phyloP scores from a whole-genome alignment of 2,797 vertebrate species.

The Potorous gilbertii region DNA sequence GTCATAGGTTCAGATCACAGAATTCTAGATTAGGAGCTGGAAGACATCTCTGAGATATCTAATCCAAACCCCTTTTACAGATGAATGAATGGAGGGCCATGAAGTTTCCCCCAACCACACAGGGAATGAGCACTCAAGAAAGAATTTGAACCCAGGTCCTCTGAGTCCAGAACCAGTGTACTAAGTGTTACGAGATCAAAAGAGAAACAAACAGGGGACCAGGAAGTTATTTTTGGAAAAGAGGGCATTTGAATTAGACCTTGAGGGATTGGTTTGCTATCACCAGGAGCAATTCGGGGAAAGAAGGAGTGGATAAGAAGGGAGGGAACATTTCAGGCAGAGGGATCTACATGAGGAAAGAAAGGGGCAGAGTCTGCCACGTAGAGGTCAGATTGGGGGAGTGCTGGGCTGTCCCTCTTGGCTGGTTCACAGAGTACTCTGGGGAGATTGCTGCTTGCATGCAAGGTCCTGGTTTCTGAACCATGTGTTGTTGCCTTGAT shows the following conservation, averaged over 20 bases:
- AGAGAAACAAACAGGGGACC: not conserved
- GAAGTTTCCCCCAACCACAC: not conserved
- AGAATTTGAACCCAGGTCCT: not conserved
- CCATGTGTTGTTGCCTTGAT: not conserved
- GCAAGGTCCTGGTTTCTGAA: rapidly evolving
- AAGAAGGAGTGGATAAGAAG: not conserved
- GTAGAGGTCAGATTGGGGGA: not conserved
- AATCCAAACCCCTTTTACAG: not conserved
- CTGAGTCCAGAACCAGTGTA: not conserved
- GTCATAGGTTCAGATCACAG: not conserved
- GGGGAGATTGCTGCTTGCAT: not conserved
- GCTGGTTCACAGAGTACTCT: not conserved
- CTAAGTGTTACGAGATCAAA: not conserved
- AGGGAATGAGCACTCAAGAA: not conserved
- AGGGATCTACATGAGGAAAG: not conserved
- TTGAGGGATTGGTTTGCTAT: not conserved
- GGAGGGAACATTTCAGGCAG: not conserved
- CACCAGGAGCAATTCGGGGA: not conserved
- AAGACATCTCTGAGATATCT: not conserved
- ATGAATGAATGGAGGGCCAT: not conserved
- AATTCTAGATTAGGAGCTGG: not conserved
- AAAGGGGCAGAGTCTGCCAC: not conserved
- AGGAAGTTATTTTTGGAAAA: not conserved
- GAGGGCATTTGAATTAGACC: not conserved
- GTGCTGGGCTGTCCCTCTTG: not conserved